Evolutionary conservation across 1,140 invertebrate genomes (phyloP).

Genomic region (Plutomurus gul): DNA sequence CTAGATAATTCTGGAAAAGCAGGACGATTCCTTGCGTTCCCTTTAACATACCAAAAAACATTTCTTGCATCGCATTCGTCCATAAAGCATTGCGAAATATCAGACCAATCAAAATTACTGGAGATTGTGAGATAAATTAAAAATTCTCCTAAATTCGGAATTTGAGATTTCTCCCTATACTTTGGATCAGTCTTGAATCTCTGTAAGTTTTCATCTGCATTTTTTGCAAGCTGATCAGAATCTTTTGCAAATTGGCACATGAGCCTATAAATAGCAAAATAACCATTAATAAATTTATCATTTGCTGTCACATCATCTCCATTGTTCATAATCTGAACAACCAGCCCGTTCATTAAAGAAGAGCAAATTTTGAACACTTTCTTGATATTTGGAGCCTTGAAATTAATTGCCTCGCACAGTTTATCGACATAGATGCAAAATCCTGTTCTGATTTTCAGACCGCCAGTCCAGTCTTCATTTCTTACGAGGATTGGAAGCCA

Average conservation of each 20-base stretch:
- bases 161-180: not conserved
- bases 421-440: not conserved
- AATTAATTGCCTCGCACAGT: not conserved
- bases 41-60: conserved; percentile 12
- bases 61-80: conserved; percentile 24
- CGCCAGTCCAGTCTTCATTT: not conserved
- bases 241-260: not conserved
- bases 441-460: not conserved
- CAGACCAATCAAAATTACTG: not conserved
- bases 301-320: conserved; percentile 14
- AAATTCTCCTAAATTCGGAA: not conserved
- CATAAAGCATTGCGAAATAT: not conserved
- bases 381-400: not conserved
- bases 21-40: not conserved
- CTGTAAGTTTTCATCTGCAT: not conserved
- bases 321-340: conserved; percentile 33
- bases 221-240: not conserved
- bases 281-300: conserved; percentile 39
- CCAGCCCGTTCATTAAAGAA: conserved; percentile 21
- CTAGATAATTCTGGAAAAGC: not conserved
- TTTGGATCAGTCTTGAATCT: not conserved
- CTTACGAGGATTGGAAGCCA: conserved; percentile 22
- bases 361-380: conserved; percentile 42
- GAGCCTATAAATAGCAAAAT: conserved; percentile 11
- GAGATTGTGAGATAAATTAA: not conserved